phyloP scores from a whole-genome alignment of 92 coral and sea anemone species.

The Porites divaricata region DNA sequence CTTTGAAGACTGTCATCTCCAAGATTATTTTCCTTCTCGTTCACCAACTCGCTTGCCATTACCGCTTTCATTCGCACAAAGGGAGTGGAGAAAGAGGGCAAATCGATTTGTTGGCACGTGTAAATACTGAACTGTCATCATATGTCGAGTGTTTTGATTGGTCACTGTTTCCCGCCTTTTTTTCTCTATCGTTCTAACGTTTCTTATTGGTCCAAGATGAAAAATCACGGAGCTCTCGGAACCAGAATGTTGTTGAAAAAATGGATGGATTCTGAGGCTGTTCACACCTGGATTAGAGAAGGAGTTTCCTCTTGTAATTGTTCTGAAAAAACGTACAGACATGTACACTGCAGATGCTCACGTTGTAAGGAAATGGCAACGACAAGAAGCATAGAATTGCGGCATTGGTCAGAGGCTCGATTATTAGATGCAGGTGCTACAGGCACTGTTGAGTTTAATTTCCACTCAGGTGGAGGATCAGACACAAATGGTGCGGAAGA shows the following conservation, averaged over 20 bases:
- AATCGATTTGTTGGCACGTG: no score
- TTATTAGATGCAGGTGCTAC: no score
- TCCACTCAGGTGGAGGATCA: no score
- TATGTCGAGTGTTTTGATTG: constrained; percentile 24
- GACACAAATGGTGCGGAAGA: no score
- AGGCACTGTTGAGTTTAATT: no score
- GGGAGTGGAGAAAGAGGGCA: no score
- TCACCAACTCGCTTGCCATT: not conserved
- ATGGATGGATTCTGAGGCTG: no score
- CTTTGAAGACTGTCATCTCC: constrained; percentile 5
- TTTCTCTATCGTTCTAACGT: no score
- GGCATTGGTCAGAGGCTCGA: constrained; percentile 23
- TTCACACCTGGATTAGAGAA: constrained; percentile 29
- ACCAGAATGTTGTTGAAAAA: no score
- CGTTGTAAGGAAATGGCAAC: constrained; percentile 63
- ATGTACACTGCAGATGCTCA: constrained; percentile 72
- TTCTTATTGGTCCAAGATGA: not conserved
- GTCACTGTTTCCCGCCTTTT: not conserved
- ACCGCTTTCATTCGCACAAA: no score
- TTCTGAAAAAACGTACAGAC: constrained; percentile 66
- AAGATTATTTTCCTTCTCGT: not conserved
- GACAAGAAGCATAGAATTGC: constrained; percentile 58
- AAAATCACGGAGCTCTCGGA: not conserved
- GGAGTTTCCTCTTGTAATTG: constrained; percentile 51
- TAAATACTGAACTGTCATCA: no score